Conservation (phyloP, 92 coral and sea anemone genomes). For the Chrysogorgia sp. region DNA sequence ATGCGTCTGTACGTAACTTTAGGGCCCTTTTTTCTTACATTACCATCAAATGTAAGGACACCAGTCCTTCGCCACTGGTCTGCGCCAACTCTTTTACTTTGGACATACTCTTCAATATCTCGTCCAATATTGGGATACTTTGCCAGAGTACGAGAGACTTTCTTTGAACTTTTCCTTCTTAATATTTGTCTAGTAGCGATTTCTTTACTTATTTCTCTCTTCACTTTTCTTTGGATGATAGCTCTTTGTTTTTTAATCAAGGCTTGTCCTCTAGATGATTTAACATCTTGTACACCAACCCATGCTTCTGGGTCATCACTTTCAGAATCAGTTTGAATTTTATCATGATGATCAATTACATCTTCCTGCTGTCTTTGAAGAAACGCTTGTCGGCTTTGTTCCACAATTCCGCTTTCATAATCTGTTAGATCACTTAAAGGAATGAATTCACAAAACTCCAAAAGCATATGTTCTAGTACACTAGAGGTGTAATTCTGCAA, state of each 20-base stretch:
- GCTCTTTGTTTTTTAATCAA: constrained; percentile 62
- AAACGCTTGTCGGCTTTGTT: constrained; percentile 60
- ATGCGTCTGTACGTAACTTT: constrained; percentile 36
- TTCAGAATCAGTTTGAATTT: constrained; percentile 61
- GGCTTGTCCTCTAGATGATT: constrained; percentile 56
- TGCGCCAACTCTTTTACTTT: constrained; percentile 59
- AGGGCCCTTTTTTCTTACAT: neutral
- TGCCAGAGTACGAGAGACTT: constrained; percentile 51
- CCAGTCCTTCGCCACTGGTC: constrained; percentile 77
- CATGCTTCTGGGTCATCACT: constrained; percentile 60
- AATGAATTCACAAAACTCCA: constrained; percentile 56
- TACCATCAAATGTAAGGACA: constrained; percentile 42
- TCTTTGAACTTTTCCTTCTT: constrained; percentile 50
- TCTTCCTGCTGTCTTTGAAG: neutral
- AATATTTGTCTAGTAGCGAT: constrained; percentile 52
- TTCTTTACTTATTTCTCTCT: constrained; percentile 40
- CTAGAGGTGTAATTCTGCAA: constrained; percentile 29
- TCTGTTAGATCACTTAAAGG: constrained; percentile 57
- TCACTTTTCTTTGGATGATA: constrained; percentile 34
- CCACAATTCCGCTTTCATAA: constrained; percentile 55
- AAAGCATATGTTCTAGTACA: constrained; percentile 48
- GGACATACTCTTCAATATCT: constrained; percentile 69
- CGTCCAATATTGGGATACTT: constrained; percentile 64
- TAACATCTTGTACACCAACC: constrained; percentile 47
- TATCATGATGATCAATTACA: neutral